Base-by-base conservation (phyloP, 2,113 vertebrate species). In the Cephalopterus ornatus region DNA sequence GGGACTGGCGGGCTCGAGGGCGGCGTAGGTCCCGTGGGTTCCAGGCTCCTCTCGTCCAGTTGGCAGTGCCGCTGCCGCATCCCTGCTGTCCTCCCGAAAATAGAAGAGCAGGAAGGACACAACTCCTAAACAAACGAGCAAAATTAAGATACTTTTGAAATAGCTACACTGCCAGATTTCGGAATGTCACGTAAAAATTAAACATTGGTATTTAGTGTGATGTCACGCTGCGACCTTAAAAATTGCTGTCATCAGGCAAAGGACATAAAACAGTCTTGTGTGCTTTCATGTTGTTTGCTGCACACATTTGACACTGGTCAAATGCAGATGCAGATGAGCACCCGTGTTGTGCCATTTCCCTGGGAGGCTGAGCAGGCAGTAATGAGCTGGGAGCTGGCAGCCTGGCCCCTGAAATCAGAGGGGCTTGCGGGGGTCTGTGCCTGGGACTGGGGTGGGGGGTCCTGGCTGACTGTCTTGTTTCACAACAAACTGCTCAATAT, bases 351-450 rank as follows among this genome's bases (percentile, higher is more conserved):
- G 62, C 39, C 39, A 0, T 22, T 39, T 8, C 32, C 46, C 20
- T 3, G 44, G 70, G 58, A 20, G 33, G 39, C 21, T 1, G 12
- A 8, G 55, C 44, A 7, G 32, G 56, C 47, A 6, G 41, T 5
- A 6, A 0, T 1, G 23, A 33, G 68, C 44, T 37, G 46, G 65
- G 76, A 73, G 27, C 8, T 6, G 24, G 5, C 35, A 35, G 73
- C 72, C 67, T 32, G 44, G 72, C 17, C 81, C 39, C 32, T 11
- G 50, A 23, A 58, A n/a, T 18, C 4, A 3, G 50, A 27, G 41
- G 50, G 27, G 4, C 2, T 26, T 7, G 5, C 0, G 0, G n/a
- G 52, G 19, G 22, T 44, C 70, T 78, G 14, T 0, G 0, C 6
- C 33, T 1, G 0, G 55, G 8, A 22, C 70, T 20, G 77, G n/a